phyloP scores from a whole-genome alignment of 2,113 vertebrate genomes.

The Crotophaga sulcirostris region DNA sequence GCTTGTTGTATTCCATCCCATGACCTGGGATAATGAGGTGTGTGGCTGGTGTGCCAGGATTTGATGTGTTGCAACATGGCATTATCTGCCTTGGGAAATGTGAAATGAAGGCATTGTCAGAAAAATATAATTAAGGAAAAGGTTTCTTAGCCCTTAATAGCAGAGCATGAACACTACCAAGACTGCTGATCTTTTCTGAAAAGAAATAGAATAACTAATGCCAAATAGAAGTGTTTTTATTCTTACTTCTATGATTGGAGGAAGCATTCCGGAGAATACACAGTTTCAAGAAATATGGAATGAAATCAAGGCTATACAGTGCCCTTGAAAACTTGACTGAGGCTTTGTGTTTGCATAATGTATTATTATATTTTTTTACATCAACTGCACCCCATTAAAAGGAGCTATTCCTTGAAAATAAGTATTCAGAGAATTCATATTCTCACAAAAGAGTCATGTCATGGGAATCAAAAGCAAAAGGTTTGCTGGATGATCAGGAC shows the following conservation, averaged over 20 bases:
- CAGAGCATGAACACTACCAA: not conserved
- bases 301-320: not conserved
- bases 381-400: not conserved
- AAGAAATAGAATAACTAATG: not conserved
- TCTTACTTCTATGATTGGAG: not conserved
- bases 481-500: not conserved
- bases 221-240: not conserved
- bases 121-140: constrained; percentile 38
- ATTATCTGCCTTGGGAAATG: constrained; percentile 45
- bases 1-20: not conserved
- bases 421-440: constrained; percentile 10
- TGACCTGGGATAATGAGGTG: constrained; percentile 14
- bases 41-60: not conserved
- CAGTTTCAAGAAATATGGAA: not conserved
- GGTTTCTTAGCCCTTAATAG: not conserved
- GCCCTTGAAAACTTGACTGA: not conserved
- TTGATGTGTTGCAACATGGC: constrained; percentile 16
- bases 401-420: constrained; percentile 8
- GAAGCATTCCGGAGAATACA: not conserved
- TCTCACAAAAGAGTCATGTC: not conserved
- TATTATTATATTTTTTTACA: constrained; percentile 44
- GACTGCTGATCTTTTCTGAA: not conserved
- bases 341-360: not conserved
- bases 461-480: not conserved
- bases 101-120: constrained; percentile 26